Conservation (phyloP, 2,113 vertebrate genomes). For the Xiphophorus hellerii region DNA sequence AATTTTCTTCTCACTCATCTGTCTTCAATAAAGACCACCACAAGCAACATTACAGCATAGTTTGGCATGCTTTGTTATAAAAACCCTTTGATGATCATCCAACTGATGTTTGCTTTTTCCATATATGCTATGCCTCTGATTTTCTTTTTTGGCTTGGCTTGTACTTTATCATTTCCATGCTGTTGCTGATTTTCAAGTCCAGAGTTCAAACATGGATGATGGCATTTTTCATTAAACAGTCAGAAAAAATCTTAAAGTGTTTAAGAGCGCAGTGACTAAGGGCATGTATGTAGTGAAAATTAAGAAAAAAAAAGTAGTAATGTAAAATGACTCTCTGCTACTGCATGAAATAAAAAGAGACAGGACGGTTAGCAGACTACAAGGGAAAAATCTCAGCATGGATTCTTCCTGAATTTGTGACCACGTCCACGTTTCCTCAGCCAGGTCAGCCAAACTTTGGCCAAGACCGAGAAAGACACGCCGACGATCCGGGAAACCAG, state of each 20-base stretch:
- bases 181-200: conserved; percentile 21
- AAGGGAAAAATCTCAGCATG: conserved; percentile 44
- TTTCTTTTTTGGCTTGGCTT: conserved; percentile 13
- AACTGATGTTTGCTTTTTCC: conserved; percentile 28
- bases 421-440: conserved; percentile 10
- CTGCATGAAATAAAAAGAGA: conserved; percentile 2
- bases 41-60: conserved; percentile 33
- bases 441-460: conserved; percentile 39
- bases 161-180: conserved; percentile 41
- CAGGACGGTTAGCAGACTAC: conserved; percentile 13
- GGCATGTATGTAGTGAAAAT: neutral
- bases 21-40: conserved; percentile 18
- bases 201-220: conserved; percentile 36
- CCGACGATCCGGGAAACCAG: conserved; percentile 58
- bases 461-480: conserved; percentile 28
- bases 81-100: neutral
- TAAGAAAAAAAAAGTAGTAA: neutral
- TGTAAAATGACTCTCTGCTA: neutral
- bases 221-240: conserved; percentile 36
- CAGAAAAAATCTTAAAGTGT: neutral
- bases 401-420: conserved; percentile 73
- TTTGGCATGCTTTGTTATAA: no score
- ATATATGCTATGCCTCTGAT: conserved; percentile 16
- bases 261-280: conserved; percentile 3
- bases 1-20: conserved; percentile 16